Percentiles rank a stretch among this genome's conserved stretches.
Conservation (phyloP, 2,888 invertebrate genomes). For the Microctonus aethiopoides region DNA sequence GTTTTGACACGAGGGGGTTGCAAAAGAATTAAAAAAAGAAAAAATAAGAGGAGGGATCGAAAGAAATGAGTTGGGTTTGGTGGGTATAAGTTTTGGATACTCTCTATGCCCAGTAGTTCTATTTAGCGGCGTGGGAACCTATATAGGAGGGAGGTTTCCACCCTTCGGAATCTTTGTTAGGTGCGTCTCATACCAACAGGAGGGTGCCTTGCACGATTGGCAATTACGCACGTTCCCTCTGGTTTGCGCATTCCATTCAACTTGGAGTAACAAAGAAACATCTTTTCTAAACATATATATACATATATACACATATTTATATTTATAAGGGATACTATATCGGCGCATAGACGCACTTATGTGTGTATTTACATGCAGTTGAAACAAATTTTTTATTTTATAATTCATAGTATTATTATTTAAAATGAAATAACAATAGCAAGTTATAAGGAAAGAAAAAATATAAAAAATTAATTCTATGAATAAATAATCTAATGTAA, state of each 20-base stretch:
- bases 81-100: constrained; percentile 23
- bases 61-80: constrained; percentile 34
- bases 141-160: constrained; percentile 47
- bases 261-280: not conserved
- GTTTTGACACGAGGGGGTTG: not conserved
- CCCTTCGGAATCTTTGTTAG: constrained; percentile 22
- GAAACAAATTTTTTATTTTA: not conserved
- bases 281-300: not conserved
- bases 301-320: not conserved
- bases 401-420: not conserved
- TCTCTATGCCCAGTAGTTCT: constrained; percentile 32
- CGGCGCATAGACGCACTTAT: too few species aligned
- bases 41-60: not conserved
- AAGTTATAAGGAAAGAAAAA: too few species aligned
- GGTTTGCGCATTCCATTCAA: not conserved
- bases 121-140: constrained; percentile 53
- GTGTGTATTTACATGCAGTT: not conserved
- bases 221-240: not conserved
- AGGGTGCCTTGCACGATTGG: not conserved
- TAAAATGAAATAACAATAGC: not conserved
- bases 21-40: not conserved
- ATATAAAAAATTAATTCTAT: too few species aligned
- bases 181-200: constrained; percentile 4
- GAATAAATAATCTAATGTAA: too few species aligned
- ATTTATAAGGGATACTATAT: not conserved